Percentiles rank a stretch among this genome's conserved stretches.
Conservation (phyloP, 2,888 invertebrate species). For the Laspeyria flexula region DNA sequence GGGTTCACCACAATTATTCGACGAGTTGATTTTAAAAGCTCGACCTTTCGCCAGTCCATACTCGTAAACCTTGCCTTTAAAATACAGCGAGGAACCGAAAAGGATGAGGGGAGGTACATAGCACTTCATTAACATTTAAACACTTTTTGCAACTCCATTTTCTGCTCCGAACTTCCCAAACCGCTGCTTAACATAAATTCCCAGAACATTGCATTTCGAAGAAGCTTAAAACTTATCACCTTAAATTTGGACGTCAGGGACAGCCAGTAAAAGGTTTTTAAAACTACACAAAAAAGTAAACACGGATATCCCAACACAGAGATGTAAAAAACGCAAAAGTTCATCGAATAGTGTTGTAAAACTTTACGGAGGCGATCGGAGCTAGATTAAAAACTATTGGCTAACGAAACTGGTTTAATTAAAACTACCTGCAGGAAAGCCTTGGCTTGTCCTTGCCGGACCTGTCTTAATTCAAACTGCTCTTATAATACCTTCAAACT, state of each 20-base stretch:
- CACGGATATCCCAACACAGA: conserved; percentile 19
- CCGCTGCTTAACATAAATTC: conserved; percentile 8
- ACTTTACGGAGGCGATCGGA: conserved; percentile 35
- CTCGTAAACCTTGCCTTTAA: conserved; percentile 7
- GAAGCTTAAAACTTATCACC: conserved; percentile 6
- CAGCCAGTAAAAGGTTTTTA: conserved; percentile 1
- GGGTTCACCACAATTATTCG: conserved; percentile 11
- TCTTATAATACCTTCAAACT: background rate
- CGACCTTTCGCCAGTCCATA: conserved; percentile 5
- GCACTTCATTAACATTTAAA: conserved; percentile 15
- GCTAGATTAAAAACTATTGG: conserved; percentile 63
- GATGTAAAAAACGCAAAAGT: conserved; percentile 18
- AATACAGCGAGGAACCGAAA: conserved; percentile 6
- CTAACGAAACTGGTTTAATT: conserved; percentile 59
- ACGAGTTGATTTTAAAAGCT: conserved; percentile 11
- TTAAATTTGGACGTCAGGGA: conserved; percentile 1
- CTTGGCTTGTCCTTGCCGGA: conserved; percentile 11
- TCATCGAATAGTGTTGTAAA: conserved; percentile 22
- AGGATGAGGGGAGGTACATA: conserved; percentile 1
- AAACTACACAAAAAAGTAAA: conserved; percentile 1
- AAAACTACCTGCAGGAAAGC: conserved; percentile 47
- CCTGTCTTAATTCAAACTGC: background rate
- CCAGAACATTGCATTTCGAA: conserved; percentile 7
- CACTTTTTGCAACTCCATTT: conserved; percentile 7
- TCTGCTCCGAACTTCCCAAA: conserved; percentile 5